These are phyloP conservation scores for Eledone cirrhosa DNA, from an alignment of 2,888 invertebrate genomes.

Conservation along the genomic window DNA sequence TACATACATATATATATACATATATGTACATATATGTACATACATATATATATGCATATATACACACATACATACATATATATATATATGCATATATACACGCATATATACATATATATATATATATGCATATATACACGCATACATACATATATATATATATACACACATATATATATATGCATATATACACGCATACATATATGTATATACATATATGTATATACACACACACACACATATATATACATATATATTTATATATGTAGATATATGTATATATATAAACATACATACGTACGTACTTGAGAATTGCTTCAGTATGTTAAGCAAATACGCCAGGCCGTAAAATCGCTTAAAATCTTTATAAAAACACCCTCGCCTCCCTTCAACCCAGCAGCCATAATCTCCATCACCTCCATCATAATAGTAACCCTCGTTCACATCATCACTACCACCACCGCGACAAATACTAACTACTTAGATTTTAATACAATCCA, in stretches of 20 bases:
- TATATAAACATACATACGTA: too few species aligned
- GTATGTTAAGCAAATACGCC: too few species aligned
- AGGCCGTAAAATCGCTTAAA: too few species aligned
- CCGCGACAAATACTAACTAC: too few species aligned
- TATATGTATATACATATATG: background rate
- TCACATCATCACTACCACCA: too few species aligned
- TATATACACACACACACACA: background rate
- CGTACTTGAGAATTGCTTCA: too few species aligned
- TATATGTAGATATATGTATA: background rate
- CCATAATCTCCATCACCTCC: too few species aligned
- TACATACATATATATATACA: background rate
- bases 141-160: background rate
- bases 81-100: background rate
- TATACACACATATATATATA: constrained; percentile 1
- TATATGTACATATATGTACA: background rate
- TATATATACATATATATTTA: background rate
- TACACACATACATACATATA: background rate
- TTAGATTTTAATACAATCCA: too few species aligned
- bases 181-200: background rate
- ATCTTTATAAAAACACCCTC: too few species aligned
- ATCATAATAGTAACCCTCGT: too few species aligned
- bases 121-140: background rate
- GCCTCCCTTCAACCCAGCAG: too few species aligned
- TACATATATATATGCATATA: background rate
- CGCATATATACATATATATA: background rate